Evolutionary conservation across 2,797 vertebrate genomes (phyloP).

Genomic region (Aldrovandia affinis): DNA sequence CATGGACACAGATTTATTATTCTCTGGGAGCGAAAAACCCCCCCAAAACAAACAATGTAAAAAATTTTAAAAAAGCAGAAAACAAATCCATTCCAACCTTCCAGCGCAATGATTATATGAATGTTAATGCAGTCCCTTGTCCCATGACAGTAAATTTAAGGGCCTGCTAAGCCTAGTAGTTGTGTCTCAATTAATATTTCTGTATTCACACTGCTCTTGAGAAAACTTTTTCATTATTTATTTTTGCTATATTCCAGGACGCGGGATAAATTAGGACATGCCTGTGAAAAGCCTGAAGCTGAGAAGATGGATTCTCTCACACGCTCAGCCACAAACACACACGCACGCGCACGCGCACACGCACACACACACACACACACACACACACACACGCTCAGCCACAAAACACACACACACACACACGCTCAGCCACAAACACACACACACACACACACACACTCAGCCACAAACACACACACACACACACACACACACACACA

Average conservation of each 20-base stretch:
- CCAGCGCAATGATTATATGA: background rate
- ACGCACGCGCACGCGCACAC: background rate
- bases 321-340: background rate
- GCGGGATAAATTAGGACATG: background rate
- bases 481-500: background rate
- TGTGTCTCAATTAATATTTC: slow-evolving; percentile 16
- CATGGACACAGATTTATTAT: slow-evolving; percentile 28
- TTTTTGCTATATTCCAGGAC: background rate
- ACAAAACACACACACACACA: background rate
- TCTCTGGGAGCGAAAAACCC: slow-evolving; percentile 15
- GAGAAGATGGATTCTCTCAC: background rate
- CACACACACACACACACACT: background rate
- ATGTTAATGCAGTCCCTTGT: slow-evolving; percentile 14
- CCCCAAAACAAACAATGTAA: slow-evolving; percentile 19
- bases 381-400: background rate
- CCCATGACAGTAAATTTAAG: background rate
- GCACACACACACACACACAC: background rate
- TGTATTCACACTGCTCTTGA: background rate
- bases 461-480: background rate
- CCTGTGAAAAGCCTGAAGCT: background rate
- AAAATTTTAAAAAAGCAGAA: too few relatives aligned
- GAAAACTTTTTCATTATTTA: background rate
- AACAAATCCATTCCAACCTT: slow-evolving; percentile 1
- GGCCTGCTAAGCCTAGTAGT: background rate
- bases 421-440: background rate